phyloP scores from a whole-genome alignment of 2,113 vertebrate genomes.

The Alaudala cheleensis region DNA sequence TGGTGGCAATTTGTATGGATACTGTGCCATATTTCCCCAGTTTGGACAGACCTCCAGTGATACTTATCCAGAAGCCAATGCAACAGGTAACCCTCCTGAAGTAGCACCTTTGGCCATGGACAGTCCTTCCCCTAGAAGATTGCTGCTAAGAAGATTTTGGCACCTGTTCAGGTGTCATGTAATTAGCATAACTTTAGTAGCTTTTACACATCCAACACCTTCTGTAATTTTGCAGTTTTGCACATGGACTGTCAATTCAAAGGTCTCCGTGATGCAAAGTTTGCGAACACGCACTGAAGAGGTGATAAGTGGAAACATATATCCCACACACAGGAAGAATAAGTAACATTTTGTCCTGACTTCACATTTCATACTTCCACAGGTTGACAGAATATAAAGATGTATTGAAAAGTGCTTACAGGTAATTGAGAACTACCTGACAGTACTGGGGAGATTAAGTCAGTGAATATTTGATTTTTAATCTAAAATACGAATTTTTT shows the following conservation, averaged over 20 bases:
- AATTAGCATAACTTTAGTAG: background rate
- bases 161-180: background rate
- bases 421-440: background rate
- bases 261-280: background rate
- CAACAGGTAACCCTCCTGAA: background rate
- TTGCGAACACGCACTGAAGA: background rate
- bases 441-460: background rate
- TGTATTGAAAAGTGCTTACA: background rate
- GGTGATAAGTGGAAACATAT: background rate
- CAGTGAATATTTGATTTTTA: background rate
- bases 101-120: background rate
- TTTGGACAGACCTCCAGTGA: background rate
- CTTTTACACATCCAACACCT: background rate
- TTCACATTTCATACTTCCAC: background rate
- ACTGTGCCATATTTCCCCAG: background rate
- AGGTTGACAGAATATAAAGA: background rate
- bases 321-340: background rate
- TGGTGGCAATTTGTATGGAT: background rate
- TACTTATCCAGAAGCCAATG: background rate
- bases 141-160: background rate
- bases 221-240: background rate
- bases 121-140: background rate
- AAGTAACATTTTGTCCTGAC: background rate
- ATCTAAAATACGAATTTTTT: conserved; percentile 14
- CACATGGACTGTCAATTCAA: background rate